Conservation (phyloP, 1,140 invertebrate species). For the Charaxes varanes region DNA sequence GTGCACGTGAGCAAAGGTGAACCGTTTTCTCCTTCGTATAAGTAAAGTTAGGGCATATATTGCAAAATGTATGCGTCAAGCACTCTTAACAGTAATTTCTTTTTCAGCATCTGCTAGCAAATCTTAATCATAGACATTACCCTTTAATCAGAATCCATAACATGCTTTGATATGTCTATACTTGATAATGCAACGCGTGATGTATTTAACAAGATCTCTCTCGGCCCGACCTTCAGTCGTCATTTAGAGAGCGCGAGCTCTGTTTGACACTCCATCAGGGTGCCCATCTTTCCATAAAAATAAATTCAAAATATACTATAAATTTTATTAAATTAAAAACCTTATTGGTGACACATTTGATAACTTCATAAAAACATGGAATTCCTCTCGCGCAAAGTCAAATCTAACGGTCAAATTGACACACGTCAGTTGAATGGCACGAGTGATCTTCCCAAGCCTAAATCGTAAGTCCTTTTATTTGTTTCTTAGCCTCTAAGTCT, state of each 20-base stretch:
- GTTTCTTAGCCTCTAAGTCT: too few relatives aligned
- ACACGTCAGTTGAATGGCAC: constrained; percentile 51
- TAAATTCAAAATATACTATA: constrained; percentile 8
- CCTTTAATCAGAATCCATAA: constrained; percentile 3
- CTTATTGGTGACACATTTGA: constrained; percentile 39
- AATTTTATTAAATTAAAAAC: constrained; percentile 5
- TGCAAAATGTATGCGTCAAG: too few relatives aligned
- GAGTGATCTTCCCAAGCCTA: constrained; percentile 27
- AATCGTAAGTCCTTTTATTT: constrained; percentile 34
- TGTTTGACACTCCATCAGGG: constrained; percentile 23
- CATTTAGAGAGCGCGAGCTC: constrained; percentile 46
- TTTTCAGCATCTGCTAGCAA: too few relatives aligned
- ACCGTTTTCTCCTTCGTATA: too few relatives aligned
- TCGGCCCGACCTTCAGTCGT: constrained; percentile 45
- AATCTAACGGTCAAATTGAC: constrained; percentile 44
- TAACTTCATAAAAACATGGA: constrained; percentile 54
- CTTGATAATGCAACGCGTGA: constrained; percentile 28
- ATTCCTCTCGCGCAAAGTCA: constrained; percentile 45
- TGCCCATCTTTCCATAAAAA: constrained; percentile 2
- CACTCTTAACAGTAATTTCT: too few relatives aligned
- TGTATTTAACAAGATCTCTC: constrained; percentile 34
- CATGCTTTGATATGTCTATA: constrained; percentile 17
- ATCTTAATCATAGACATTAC: not conserved
- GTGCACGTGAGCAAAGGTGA: too few relatives aligned
- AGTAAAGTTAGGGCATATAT: too few relatives aligned